These are phyloP conservation scores for Pseudachorutes palmiensis DNA, from an alignment of 1,140 invertebrate species.

Conservation along the genomic window DNA sequence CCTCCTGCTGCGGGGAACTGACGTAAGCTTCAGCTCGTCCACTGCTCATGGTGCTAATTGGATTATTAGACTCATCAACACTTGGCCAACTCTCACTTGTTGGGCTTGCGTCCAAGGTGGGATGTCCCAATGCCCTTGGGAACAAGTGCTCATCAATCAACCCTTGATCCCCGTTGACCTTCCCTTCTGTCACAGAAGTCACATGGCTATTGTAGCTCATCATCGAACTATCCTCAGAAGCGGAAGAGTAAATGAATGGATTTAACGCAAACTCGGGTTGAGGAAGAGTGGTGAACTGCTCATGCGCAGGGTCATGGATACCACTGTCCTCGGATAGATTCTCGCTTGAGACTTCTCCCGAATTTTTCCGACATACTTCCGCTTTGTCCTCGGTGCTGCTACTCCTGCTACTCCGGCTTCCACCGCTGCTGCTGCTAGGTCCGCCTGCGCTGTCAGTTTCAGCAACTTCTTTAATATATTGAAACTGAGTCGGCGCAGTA, in stretches of 20 bases:
- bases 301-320: slow-evolving; percentile 9
- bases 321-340: slow-evolving; percentile 36
- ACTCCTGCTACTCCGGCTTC: neutral
- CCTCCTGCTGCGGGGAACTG: neutral
- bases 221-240: slow-evolving; percentile 22
- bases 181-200: too few relatives aligned
- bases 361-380: neutral
- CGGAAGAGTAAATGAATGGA: slow-evolving; percentile 34
- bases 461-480: slow-evolving; percentile 33
- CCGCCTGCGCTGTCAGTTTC: slow-evolving; percentile 9
- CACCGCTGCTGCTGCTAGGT: neutral
- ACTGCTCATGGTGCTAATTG: too few relatives aligned
- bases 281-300: slow-evolving; percentile 21
- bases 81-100: too few relatives aligned
- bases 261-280: slow-evolving; percentile 37
- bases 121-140: too few relatives aligned
- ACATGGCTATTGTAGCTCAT: slow-evolving; percentile 3
- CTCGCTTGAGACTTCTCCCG: slow-evolving; percentile 30
- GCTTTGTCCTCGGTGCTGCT: slow-evolving; percentile 4
- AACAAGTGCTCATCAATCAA: too few relatives aligned
- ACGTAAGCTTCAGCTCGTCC: too few relatives aligned
- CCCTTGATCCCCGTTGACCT: too few relatives aligned
- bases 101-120: too few relatives aligned
- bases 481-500: neutral
- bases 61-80: too few relatives aligned